Percentiles rank a stretch among this genome's conserved stretches.
Evolutionary conservation across 2,888 invertebrate genomes (phyloP).

Genomic region (Ochropacha duplaris): DNA sequence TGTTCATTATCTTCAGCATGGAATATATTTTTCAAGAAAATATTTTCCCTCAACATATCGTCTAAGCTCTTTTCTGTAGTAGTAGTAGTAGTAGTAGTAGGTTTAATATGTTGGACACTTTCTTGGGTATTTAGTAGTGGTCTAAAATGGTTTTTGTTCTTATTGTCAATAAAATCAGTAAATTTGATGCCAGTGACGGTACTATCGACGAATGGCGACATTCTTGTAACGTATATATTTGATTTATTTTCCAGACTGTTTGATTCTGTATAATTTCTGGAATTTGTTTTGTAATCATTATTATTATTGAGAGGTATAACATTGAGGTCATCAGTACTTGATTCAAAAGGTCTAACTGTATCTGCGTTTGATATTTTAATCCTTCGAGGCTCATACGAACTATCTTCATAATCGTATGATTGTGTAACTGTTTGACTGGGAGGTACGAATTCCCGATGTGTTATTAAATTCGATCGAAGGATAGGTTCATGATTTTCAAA

Average conservation of each 20-base stretch:
- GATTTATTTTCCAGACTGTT: conserved; percentile 29
- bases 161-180: conserved; percentile 38
- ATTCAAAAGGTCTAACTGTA: conserved; percentile 12
- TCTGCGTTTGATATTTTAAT: conserved; percentile 33
- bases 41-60: conserved; percentile 58
- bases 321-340: conserved; percentile 14
- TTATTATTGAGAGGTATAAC: conserved; percentile 25
- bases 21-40: conserved; percentile 67
- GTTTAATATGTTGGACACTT: conserved; percentile 2
- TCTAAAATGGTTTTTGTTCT: conserved; percentile 45
- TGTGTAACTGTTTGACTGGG: conserved; percentile 57
- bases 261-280: conserved; percentile 22
- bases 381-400: conserved; percentile 46
- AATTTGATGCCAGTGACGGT: conserved; percentile 31
- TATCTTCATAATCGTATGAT: conserved; percentile 57
- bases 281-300: conserved; percentile 23
- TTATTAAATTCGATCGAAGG: conserved; percentile 46
- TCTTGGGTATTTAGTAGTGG: conserved; percentile 31
- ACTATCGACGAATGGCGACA: conserved; percentile 29
- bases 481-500: background rate
- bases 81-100: conserved; percentile 15
- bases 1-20: conserved; percentile 34
- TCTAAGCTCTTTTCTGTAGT: conserved; percentile 43
- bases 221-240: conserved; percentile 28
- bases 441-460: conserved; percentile 50